Conservation (phyloP, 2,113 vertebrate genomes). For the Grus americana region DNA sequence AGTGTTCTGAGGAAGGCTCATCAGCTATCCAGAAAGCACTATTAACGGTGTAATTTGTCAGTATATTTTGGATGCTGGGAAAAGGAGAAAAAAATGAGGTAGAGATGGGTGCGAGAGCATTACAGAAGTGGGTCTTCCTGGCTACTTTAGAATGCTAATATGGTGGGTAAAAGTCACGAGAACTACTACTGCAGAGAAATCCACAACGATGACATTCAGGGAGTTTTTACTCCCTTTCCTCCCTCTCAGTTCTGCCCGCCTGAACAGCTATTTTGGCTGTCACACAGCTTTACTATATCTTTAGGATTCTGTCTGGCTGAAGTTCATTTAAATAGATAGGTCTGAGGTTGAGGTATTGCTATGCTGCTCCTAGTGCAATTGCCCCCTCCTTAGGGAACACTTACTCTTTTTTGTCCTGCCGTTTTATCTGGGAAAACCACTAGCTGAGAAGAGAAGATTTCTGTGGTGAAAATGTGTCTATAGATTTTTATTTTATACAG, state of each 20-base stretch:
- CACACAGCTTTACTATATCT: not conserved
- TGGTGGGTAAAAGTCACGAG: not conserved
- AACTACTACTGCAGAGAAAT: not conserved
- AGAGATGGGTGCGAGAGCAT: not conserved
- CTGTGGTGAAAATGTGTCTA: not conserved
- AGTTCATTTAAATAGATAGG: not conserved
- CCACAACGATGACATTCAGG: not conserved
- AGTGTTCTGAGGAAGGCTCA: not conserved
- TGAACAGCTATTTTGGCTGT: not conserved
- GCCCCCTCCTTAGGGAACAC: not conserved
- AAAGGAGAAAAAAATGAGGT: not conserved
- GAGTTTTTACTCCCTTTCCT: not conserved
- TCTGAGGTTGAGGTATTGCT: not conserved
- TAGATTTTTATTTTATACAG: slow-evolving; percentile 19
- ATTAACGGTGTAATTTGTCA: slow-evolving; percentile 3
- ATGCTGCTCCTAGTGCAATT: not conserved
- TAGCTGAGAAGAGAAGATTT: not conserved
- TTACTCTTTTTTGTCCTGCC: not conserved
- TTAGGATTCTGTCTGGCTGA: slow-evolving; percentile 14
- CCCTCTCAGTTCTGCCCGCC: not conserved
- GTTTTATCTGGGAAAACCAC: not conserved
- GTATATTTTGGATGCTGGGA: not conserved
- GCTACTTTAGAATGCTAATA: not conserved
- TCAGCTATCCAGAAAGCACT: not conserved
- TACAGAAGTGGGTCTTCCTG: not conserved